Conservation (phyloP, 2,113 vertebrate species). For the Oenanthe melanoleuca region DNA sequence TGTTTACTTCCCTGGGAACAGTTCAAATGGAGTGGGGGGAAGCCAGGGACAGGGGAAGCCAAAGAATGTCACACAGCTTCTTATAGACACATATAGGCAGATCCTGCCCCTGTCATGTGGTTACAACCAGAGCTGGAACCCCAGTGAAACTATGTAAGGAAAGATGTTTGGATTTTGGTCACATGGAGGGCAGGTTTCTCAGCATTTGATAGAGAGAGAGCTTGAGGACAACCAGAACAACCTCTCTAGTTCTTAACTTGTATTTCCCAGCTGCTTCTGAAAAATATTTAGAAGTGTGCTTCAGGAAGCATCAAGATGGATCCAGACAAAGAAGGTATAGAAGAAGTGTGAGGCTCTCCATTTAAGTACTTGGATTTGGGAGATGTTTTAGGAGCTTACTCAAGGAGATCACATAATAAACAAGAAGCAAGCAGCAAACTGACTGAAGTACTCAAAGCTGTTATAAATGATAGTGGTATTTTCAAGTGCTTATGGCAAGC, state of each 20-base stretch:
- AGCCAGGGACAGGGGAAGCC: background rate
- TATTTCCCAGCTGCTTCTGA: background rate
- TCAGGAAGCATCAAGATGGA: background rate
- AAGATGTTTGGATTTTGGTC: background rate
- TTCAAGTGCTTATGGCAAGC: background rate
- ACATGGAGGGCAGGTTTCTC: background rate
- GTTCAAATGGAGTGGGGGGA: background rate
- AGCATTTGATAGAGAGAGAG: background rate
- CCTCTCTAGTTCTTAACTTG: background rate
- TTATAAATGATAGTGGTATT: background rate
- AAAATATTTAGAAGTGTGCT: background rate
- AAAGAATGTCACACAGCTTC: constrained; percentile 23
- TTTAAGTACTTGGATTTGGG: background rate
- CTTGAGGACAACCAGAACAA: background rate
- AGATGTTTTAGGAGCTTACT: background rate
- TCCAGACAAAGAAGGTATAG: background rate
- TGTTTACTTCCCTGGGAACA: constrained; percentile 36
- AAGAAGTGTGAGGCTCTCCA: background rate
- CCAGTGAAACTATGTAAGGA: background rate
- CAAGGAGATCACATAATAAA: background rate
- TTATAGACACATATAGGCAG: background rate
- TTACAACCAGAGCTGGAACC: background rate
- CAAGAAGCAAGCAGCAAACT: background rate
- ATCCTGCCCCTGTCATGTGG: background rate
- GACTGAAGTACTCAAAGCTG: background rate